Evolutionary conservation across 2,113 vertebrate species (phyloP).

Genomic region (Pelmatolapia mariae): DNA sequence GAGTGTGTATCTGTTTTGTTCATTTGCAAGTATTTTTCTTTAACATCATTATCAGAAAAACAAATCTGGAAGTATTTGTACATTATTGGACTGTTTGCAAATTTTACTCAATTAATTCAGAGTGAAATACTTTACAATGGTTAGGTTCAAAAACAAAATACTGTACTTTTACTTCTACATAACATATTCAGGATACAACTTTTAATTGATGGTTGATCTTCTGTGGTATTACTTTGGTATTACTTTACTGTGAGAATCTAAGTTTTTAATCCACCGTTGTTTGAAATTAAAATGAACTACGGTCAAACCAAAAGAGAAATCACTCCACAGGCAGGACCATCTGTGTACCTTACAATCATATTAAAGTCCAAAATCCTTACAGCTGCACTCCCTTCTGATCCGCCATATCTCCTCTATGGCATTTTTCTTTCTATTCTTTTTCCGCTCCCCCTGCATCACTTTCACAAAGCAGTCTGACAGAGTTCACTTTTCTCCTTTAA

Average conservation of each 20-base stretch:
- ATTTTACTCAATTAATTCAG: background rate
- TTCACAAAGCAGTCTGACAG: conserved; percentile 70
- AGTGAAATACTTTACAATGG: background rate
- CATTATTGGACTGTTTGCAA: background rate
- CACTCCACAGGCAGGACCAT: background rate
- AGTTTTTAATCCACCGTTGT: background rate
- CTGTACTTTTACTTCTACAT: background rate
- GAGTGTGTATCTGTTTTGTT: background rate
- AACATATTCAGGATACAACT: background rate
- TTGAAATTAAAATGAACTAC: background rate
- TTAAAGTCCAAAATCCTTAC: conserved; percentile 39
- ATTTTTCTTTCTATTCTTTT: conserved; percentile 53
- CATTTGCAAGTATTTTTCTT: background rate
- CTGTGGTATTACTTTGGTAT: background rate
- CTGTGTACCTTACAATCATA: conserved; percentile 51
- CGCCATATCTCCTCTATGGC: background rate
- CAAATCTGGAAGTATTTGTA: background rate
- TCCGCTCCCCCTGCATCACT: conserved; percentile 24
- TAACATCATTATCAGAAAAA: background rate
- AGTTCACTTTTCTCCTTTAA: conserved; percentile 74
- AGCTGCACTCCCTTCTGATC: conserved; percentile 56
- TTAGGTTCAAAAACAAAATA: background rate
- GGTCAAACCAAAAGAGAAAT: background rate
- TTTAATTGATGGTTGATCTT: background rate
- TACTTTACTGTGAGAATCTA: background rate